Evolutionary conservation across 53 echinoderm and acorn worm species (phyloP), one percentile per base, ranked within the genome.

Genomic region (Paracentrotus lividus): DNA sequence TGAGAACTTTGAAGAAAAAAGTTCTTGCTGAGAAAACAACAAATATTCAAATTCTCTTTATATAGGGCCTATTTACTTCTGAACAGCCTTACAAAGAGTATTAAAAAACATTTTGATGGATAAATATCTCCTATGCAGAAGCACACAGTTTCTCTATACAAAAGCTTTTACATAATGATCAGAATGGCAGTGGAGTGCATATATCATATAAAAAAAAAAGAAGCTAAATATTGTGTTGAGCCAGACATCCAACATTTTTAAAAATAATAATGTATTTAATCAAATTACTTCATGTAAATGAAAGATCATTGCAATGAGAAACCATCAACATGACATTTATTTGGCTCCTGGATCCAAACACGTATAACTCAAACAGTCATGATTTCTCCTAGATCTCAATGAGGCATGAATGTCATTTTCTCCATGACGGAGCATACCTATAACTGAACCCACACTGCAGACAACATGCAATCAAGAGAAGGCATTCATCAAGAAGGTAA

Each of bases 391-490:
- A 61, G 90, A 90, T 72, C 72, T 53, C 45, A 72, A 68, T 52
- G 69, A 90, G 51, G 91, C 91, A 90, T 90, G 75, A 68, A 90
- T 90, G 91, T 72, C 72, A 90, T 90, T 90, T 69, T 90, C 91
- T 90, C 49, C 91, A 72, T 58, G 56, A 53, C 75, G 49, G 24
- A 90, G 91, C 91, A 58, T 72, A 72, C 29, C 29, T 40, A 72
- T 59, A n/a, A n/a, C 42, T 81, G 47, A 81, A 81, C 47, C 81
- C 47, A 81, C 81, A 45, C 45, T 81, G 81, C 81, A 14, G 47
- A n/a, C 81, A 81, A 47, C 81, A 81, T 81, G 81, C 90, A 89
- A 89, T 89, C 90, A 64, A 1, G 24, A 34, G 2, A 47, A 44
- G 5, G 43, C 31, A 90, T 90, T 90, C 72, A 72, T 90, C 91